These are phyloP conservation scores for Apamea anceps DNA, from an alignment of 2,888 invertebrate species.

Conservation along the genomic window DNA sequence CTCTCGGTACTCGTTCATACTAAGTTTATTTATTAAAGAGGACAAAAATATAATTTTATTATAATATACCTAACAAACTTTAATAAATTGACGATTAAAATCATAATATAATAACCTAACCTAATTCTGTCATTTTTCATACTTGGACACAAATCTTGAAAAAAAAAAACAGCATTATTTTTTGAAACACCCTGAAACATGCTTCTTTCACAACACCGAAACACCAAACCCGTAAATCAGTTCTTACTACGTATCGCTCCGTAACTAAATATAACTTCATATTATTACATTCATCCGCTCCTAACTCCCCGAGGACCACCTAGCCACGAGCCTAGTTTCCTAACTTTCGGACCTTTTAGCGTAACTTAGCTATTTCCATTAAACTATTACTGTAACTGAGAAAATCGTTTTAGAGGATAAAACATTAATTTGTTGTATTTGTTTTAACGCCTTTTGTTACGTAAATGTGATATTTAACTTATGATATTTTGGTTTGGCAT, in stretches of 20 bases:
- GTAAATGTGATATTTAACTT: conserved; percentile 1
- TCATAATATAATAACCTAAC: too few species aligned
- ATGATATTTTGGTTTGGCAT: not conserved
- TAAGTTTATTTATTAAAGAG: too few species aligned
- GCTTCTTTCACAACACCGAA: not conserved
- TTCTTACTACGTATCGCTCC: not conserved
- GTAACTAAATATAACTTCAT: conserved; percentile 14
- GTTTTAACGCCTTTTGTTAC: conserved; percentile 25
- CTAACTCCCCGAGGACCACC: not conserved
- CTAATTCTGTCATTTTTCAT: too few species aligned
- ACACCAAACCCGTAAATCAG: not conserved
- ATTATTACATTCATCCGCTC: conserved; percentile 25
- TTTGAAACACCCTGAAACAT: not conserved
- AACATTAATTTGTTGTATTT: conserved; percentile 22
- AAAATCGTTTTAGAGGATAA: conserved; percentile 35
- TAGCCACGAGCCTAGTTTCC: conserved; percentile 4
- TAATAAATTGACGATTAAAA: too few species aligned
- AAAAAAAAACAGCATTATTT: not conserved
- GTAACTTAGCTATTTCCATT: conserved; percentile 40
- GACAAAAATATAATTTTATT: too few species aligned
- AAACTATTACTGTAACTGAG: conserved; percentile 34
- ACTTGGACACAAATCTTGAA: too few species aligned
- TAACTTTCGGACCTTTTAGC: conserved; percentile 49
- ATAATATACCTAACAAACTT: too few species aligned
- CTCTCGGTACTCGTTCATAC: too few species aligned